Evolutionary conservation across 2,797 vertebrate genomes (phyloP).

Genomic region (Botia kubotai): DNA sequence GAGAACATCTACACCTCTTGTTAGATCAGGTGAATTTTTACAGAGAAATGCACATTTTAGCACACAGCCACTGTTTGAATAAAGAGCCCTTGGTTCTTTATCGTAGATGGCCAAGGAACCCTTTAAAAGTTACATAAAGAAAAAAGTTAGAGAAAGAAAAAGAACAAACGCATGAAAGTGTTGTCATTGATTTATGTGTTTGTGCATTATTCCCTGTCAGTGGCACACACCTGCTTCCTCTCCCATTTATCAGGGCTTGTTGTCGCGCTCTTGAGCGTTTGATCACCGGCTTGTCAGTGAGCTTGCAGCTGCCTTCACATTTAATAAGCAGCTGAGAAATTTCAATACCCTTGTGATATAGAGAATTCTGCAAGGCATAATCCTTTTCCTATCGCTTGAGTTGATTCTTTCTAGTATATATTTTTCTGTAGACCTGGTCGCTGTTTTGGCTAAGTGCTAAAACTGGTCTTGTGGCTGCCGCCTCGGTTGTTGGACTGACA

Average conservation of each 20-base stretch:
- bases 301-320: slow-evolving; percentile 19
- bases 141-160: neutral
- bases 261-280: slow-evolving; percentile 15
- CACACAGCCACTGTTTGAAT: neutral
- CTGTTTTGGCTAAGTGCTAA: slow-evolving; percentile 77
- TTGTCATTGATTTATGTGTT: slow-evolving; percentile 11
- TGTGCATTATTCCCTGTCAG: slow-evolving; percentile 1
- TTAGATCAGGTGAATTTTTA: too few species aligned
- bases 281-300: slow-evolving; percentile 38
- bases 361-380: neutral
- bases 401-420: slow-evolving; percentile 5
- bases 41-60: neutral
- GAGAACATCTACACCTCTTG: neutral
- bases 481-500: slow-evolving; percentile 79
- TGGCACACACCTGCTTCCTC: slow-evolving; percentile 23
- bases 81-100: neutral
- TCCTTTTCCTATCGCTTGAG: neutral
- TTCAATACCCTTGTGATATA: neutral
- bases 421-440: slow-evolving; percentile 77
- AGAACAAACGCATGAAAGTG: neutral
- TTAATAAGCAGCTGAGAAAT: slow-evolving; percentile 22
- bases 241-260: slow-evolving; percentile 27
- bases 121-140: neutral
- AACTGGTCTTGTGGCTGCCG: slow-evolving; percentile 77
- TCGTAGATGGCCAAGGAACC: neutral